Evolutionary conservation across 2,888 invertebrate genomes (phyloP), one percentile per base, ranked within the genome.

Genomic region (Yponomeuta plumbellus): DNA sequence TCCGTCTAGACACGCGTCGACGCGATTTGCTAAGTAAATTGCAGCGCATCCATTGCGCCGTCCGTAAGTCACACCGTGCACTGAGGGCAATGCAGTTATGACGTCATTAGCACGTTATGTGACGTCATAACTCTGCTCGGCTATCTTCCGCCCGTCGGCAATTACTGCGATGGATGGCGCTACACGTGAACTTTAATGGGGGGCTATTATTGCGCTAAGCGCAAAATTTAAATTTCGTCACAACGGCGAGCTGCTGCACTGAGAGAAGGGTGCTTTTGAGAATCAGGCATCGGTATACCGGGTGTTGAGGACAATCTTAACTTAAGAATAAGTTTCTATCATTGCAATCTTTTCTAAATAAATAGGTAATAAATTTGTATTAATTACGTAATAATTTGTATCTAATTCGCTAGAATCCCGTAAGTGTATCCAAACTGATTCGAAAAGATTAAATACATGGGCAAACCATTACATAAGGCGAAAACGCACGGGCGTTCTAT

Each of bases 71-170:
- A 66, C 39, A 65, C 39, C 40, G 17, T 52, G 78, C 63, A 63
- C 74, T 74, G 77, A 66, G 80, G 83, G 84, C 86, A 84, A 86
- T 87, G 88, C 86, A 86, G 88, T 88, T 88, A 88, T 85, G 86
- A 86, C 86, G 85, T 86, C 88, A 88, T 88, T 88, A 88, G 83
- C 84, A 85, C 86, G 85, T 86, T 66, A 63, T 87, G 85, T 86
- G 85, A 86, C 84, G 85, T 87, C 84, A 82, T 87, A 87, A 87
- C 81, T 87, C 84, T 77, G 64, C 52, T 76, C 68, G 80, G 84
- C 81, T 86, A 88, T 88, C 87, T 87, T 84, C 84, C 86, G 84
- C 78, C 84, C 85, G 86, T 86, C 86, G 83, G 81, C 86, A 87
- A 87, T 88, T 87, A 86, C 81, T 74, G 76, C 79, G 85, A 86